Percentiles rank a stretch among this genome's conserved stretches.
These are phyloP conservation scores for Choloepus hoffmanni DNA, from an alignment of 2,113 vertebrate species.

Conservation along the genomic window DNA sequence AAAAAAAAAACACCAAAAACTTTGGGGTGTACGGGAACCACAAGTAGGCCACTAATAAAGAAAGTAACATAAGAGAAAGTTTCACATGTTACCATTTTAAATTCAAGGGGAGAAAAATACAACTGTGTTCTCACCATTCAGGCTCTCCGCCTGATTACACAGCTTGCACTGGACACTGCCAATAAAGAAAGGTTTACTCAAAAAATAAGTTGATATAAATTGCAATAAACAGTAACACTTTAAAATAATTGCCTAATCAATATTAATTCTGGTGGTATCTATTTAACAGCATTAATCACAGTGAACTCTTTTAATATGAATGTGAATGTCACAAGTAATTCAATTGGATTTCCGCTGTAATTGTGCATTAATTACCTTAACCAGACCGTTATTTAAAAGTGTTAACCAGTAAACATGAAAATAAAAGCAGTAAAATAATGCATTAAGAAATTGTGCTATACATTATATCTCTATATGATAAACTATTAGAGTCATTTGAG, in stretches of 20 bases:
- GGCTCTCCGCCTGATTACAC: neutral
- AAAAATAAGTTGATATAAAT: slow-evolving; percentile 74
- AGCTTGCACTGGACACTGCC: neutral
- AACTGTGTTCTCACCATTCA: neutral
- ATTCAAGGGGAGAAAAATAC: neutral
- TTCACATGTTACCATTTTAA: slow-evolving; percentile 38
- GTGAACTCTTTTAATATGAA: slow-evolving; percentile 80
- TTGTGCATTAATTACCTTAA: slow-evolving; percentile 82
- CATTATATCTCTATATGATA: neutral
- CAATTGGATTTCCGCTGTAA: slow-evolving; percentile 78
- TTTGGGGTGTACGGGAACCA: neutral
- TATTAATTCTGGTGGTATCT: slow-evolving; percentile 84
- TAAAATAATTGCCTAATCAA: slow-evolving; percentile 86
- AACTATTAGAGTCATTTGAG: slow-evolving; percentile 22
- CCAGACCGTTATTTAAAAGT: slow-evolving; percentile 66
- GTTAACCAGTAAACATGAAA: slow-evolving; percentile 54
- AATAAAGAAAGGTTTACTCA: slow-evolving; percentile 53
- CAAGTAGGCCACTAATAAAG: neutral
- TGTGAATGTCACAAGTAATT: slow-evolving; percentile 78
- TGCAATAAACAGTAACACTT: slow-evolving; percentile 80
- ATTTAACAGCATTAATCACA: slow-evolving; percentile 84
- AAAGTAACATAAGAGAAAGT: neutral
- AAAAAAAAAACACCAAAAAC: neutral
- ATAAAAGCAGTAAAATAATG: slow-evolving; percentile 70
- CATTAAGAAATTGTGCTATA: slow-evolving; percentile 13